Evolutionary conservation across 1,140 invertebrate genomes (phyloP), one percentile per base, ranked within the genome.

Genomic region (Sycobia sp.): DNA sequence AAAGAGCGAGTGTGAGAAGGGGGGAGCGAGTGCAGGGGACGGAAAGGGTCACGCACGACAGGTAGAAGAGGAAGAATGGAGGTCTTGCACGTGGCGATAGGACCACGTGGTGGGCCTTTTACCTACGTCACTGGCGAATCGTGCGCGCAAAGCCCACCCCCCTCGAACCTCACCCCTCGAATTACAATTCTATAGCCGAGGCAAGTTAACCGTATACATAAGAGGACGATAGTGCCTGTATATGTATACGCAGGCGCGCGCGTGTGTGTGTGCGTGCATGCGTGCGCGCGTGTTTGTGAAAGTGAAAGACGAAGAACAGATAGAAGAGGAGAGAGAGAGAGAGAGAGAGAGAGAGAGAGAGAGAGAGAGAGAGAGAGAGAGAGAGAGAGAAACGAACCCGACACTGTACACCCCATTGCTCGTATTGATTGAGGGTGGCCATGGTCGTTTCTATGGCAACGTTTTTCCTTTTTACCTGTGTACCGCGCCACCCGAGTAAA

Each of bases 341-440:
- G 32, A 34, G 32, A 7, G 32, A 34, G 32, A 14, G 13, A 14
- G 13, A 14, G 13, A 14, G 36, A 39, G 5, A 39, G 36, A 39
- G 36, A 9, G 36, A 39, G 13, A 39, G 36, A 34, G 5, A 34
- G 32, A 11, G 32, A 11, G 38, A 10, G 38, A n/a, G 38, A n/a
- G 4, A 41, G 4, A 41, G 38, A 41, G 38, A n/a, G 7, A n/a
- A 41, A 13, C 4, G 39, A 41, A 4, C 7, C 7, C 4, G 11
- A 41, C n/a, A n/a, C n/a, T n/a, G n/a, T n/a, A 65, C 69, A 69
- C 68, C 65, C 66, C 69, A 73, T 71, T 65, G 65, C 68, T 58
- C 55, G 67, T 78, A 78, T 78, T 74, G 76, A 78, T 78, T 76
- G 73, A 73, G 73, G 73, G 71, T 78, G 75, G 75, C 74, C 76